A percentile compares a stretch with the other conserved stretches of the same genome.
These are phyloP conservation scores for Ephestia elutella DNA, from an alignment of 1,140 invertebrate genomes.

Conservation along the genomic window DNA sequence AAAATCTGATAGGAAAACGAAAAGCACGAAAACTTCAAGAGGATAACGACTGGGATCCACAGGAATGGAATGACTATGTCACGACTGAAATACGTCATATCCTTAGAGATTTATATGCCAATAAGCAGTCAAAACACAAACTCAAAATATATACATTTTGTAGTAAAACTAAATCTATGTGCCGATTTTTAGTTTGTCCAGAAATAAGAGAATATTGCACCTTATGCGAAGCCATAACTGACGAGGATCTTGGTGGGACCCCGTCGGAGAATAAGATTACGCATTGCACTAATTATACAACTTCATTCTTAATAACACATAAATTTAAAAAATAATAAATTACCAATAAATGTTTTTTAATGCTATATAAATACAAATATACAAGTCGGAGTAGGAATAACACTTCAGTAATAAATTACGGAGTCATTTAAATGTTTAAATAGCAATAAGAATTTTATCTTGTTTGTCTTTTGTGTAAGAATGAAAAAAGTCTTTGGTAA, in stretches of 20 bases:
- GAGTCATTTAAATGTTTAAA: not conserved
- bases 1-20: conserved; percentile 11
- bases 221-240: conserved; percentile 42
- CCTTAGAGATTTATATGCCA: conserved; percentile 1
- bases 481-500: conserved; percentile 24
- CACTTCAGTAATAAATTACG: not conserved
- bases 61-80: not conserved
- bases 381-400: too few species aligned
- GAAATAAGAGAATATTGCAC: conserved; percentile 37
- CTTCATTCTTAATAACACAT: conserved; percentile 23
- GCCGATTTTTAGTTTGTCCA: conserved; percentile 46
- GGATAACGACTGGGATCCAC: not conserved
- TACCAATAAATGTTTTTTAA: too few species aligned
- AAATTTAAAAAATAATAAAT: not conserved
- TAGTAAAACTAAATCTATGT: conserved; percentile 25
- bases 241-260: not conserved
- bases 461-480: conserved; percentile 21
- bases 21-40: not conserved
- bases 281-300: conserved; percentile 28
- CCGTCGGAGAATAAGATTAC: conserved; percentile 23
- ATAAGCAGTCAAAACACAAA: not conserved
- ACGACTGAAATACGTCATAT: conserved; percentile 6
- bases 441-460: conserved; percentile 11
- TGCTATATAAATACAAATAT: too few species aligned
- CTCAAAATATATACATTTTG: conserved; percentile 46